Evolutionary conservation across 2,797 vertebrate genomes (phyloP).

Genomic region (Hoplostethus mediterraneus): DNA sequence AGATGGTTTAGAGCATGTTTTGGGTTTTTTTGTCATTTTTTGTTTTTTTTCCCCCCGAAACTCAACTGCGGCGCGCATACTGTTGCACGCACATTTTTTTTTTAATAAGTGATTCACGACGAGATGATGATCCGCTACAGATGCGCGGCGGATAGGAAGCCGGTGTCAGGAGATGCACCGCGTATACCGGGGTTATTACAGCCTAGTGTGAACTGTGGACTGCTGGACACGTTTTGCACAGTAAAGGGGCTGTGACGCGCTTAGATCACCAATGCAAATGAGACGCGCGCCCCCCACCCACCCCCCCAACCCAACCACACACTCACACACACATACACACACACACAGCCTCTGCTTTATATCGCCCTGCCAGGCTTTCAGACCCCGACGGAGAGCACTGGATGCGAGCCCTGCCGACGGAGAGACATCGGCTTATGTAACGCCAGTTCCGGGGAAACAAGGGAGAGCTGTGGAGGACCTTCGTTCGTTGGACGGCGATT

Average conservation of each 20-base stretch:
- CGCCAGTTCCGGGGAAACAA: slow-evolving; percentile 61
- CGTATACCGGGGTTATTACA: not conserved
- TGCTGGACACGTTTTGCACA: slow-evolving; percentile 53
- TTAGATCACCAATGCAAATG: slow-evolving; percentile 79
- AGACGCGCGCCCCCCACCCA: slow-evolving; percentile 42
- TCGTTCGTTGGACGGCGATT: slow-evolving; percentile 44
- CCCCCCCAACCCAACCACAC: slow-evolving; percentile 18
- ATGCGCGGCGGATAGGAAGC: not conserved
- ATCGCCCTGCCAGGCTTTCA: slow-evolving; percentile 64
- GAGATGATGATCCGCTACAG: not conserved
- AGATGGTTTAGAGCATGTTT: not conserved
- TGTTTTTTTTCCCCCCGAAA: too few species aligned
- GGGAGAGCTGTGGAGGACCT: slow-evolving; percentile 36
- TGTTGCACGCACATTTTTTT: not conserved
- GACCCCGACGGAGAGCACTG: slow-evolving; percentile 42
- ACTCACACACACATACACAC: slow-evolving; percentile 32
- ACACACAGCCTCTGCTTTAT: slow-evolving; percentile 54
- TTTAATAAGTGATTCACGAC: not conserved
- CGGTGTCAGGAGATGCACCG: not conserved
- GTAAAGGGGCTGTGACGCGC: slow-evolving; percentile 68
- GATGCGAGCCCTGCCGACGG: slow-evolving; percentile 7
- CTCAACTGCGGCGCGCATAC: not conserved
- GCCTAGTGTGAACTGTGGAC: slow-evolving; percentile 26
- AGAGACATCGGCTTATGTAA: slow-evolving; percentile 74
- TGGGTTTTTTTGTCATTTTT: too few species aligned